phyloP scores from a whole-genome alignment of 1,140 invertebrate species.

The Neuroterus valhalla region DNA sequence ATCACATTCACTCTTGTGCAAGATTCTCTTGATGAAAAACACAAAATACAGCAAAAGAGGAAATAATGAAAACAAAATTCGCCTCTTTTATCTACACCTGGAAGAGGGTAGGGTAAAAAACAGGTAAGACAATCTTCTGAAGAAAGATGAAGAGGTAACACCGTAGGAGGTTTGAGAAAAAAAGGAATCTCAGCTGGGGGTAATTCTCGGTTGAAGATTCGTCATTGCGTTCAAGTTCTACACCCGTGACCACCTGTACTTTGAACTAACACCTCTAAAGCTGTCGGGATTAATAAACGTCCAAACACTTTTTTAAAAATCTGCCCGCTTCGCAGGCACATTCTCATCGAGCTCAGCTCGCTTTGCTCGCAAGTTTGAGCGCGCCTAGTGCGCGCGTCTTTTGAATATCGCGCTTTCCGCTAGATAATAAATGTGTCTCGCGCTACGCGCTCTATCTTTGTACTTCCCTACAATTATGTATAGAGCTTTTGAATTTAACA shows the following conservation, averaged over 20 bases:
- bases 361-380: too few relatives aligned
- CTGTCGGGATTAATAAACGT: not conserved
- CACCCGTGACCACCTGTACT: constrained; percentile 5
- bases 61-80: not conserved
- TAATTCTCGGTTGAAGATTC: constrained; percentile 55
- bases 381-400: too few relatives aligned
- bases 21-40: not conserved
- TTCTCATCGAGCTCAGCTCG: too few relatives aligned
- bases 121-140: constrained; percentile 11
- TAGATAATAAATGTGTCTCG: too few relatives aligned
- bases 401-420: too few relatives aligned
- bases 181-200: constrained; percentile 64
- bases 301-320: not conserved
- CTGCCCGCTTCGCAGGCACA: too few relatives aligned
- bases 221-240: constrained; percentile 45
- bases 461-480: too few relatives aligned
- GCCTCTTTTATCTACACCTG: not conserved
- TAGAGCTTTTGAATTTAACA: too few relatives aligned
- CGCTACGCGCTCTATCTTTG: too few relatives aligned
- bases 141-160: constrained; percentile 67
- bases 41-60: not conserved
- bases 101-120: constrained; percentile 6
- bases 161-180: constrained; percentile 64
- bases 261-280: not conserved
- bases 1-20: constrained; percentile 50